These are phyloP conservation scores for Geotria australis DNA, from an alignment of 2,797 vertebrate species.

Conservation along the genomic window DNA sequence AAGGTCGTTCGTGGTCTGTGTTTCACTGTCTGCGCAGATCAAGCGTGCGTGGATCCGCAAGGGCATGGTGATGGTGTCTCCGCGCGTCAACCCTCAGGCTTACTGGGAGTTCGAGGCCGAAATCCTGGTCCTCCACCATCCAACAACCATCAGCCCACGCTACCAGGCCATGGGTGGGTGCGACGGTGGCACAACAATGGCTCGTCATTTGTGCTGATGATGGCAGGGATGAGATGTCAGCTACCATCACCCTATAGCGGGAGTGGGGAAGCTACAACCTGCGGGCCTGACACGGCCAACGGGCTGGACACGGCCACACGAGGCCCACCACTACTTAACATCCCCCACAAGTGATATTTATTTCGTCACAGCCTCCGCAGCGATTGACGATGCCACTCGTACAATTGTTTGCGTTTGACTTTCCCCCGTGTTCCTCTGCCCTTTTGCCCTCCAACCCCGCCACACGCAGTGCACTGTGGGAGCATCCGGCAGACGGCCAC, in stretches of 20 bases:
- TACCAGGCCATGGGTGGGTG: conserved; percentile 74
- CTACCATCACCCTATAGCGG: too few relatives aligned
- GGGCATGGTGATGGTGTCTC: conserved; percentile 90
- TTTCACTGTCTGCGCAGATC: conserved; percentile 22
- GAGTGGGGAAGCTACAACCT: too few relatives aligned
- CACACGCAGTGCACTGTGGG: conserved; percentile 27
- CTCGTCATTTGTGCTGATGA: too few relatives aligned
- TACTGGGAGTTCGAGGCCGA: conserved; percentile 92
- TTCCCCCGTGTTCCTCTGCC: neutral
- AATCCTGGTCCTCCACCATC: conserved; percentile 70
- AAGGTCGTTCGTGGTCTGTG: neutral
- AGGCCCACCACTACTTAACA: too few relatives aligned
- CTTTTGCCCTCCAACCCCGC: neutral
- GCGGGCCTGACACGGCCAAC: too few relatives aligned
- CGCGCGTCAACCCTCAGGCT: conserved; percentile 53
- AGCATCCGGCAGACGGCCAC: conserved; percentile 88
- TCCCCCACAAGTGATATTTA: too few relatives aligned
- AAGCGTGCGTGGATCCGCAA: conserved; percentile 84
- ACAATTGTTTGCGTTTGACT: neutral
- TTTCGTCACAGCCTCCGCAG: too few relatives aligned
- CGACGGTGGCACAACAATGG: too few relatives aligned
- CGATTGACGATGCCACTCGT: too few relatives aligned
- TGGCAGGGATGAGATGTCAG: too few relatives aligned
- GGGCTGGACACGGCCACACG: too few relatives aligned
- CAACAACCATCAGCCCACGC: conserved; percentile 67